A percentile compares a stretch with the other conserved stretches of the same genome.
These are phyloP conservation scores for Fratercula arctica DNA, from an alignment of 2,797 vertebrate species.

Conservation along the genomic window DNA sequence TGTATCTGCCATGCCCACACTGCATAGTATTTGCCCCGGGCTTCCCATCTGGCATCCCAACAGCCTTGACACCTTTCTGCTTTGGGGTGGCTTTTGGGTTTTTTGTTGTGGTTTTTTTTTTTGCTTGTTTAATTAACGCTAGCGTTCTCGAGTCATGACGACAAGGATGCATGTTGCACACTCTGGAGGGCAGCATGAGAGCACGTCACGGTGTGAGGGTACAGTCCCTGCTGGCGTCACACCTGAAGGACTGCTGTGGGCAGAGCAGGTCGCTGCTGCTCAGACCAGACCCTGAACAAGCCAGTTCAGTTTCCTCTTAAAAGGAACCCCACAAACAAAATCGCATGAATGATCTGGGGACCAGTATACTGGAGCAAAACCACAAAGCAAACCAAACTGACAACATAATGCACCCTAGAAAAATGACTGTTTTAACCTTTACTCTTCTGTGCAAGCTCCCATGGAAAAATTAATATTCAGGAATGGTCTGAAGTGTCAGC, in stretches of 20 bases:
- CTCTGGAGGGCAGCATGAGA: slow-evolving; percentile 62
- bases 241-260: not conserved
- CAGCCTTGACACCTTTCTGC: not conserved
- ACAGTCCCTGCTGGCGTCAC: not conserved
- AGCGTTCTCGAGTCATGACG: not conserved
- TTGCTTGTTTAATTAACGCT: not conserved
- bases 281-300: not conserved
- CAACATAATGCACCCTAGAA: not conserved
- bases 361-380: not conserved
- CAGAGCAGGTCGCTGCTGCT: not conserved
- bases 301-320: not conserved
- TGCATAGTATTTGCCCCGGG: not conserved
- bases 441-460: not conserved
- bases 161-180: not conserved
- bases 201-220: not conserved
- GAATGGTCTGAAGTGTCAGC: not conserved
- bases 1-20: not conserved
- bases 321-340: not conserved
- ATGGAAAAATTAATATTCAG: not conserved
- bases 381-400: not conserved
- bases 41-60: not conserved
- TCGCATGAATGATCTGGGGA: not conserved
- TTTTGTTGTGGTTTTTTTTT: not conserved
- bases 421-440: not conserved
- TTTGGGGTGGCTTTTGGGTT: not conserved